phyloP scores from a whole-genome alignment of 2,113 vertebrate species.

The Plecturocebus donacophilus region DNA sequence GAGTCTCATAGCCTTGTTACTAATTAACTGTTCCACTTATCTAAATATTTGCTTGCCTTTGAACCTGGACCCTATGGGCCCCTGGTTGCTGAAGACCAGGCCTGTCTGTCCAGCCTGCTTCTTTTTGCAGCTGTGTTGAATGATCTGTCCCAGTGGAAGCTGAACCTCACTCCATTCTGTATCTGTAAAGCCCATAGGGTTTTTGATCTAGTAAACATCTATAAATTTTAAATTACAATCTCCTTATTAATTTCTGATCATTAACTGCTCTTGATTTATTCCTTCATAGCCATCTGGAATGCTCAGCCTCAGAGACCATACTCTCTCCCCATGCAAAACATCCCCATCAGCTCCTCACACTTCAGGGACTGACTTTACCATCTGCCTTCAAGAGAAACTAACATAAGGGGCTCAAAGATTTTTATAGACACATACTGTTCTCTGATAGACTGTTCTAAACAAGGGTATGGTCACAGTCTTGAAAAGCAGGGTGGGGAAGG shows the following conservation, averaged over 20 bases:
- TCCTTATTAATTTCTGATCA: neutral
- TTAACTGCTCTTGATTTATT: neutral
- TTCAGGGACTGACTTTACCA: neutral
- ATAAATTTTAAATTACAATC: neutral
- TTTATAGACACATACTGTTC: neutral
- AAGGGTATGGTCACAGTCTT: neutral
- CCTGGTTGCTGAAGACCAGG: neutral
- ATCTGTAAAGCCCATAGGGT: neutral
- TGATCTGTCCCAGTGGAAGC: neutral
- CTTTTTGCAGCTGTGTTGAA: neutral
- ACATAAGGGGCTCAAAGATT: neutral
- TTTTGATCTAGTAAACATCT: neutral
- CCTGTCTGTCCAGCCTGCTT: no score
- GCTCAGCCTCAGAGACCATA: neutral
- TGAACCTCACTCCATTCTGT: neutral
- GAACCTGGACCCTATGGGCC: neutral
- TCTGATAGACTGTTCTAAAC: neutral
- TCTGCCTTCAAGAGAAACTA: neutral
- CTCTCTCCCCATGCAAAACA: neutral
- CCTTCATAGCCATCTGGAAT: neutral
- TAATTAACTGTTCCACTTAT: constrained; percentile 28
- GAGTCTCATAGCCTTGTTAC: neutral
- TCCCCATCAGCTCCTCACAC: neutral
- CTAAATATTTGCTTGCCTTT: neutral
- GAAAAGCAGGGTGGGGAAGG: accelerated